Evolutionary conservation across 1,140 invertebrate species (phyloP), one percentile per base, ranked within the genome.

Genomic region (Drosophila ficusphila): DNA sequence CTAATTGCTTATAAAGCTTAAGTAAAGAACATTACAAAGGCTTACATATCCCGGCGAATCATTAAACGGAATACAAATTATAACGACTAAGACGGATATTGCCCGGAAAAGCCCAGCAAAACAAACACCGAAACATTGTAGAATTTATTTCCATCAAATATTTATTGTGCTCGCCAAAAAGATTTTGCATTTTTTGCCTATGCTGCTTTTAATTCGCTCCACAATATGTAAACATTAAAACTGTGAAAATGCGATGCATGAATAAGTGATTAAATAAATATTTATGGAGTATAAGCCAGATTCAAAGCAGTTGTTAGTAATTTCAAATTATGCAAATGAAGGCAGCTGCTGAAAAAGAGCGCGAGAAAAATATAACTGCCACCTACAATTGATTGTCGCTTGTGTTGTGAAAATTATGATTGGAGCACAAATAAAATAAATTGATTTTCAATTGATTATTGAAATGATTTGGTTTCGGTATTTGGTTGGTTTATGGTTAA

Each of bases 391-490:
- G 25, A 65, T 64, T 39, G 38, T 8, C 46, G 27, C 8, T 34
- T 21, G 14, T 39, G 29, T 48, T n/a, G 7, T 31, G 38, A 34
- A 69, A 58, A 57, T 49, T 48, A 31, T 44, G 33, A 52, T 46
- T 68, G 21, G 4, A 14, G 11, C 44, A 42, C 38, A 56, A 34
- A 52, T 62, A 12, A 47, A 57, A 61, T 83, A 51, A 70, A 75
- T 79, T 85, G 46, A 75, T 61, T 79, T 52, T 23, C 27, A 64
- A 70, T 74, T 64, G 57, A 77, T 68, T 46, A 58, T 64, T 61
- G 33, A 34, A 54, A 54, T 72, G 31, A 71, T 61, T 64, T 77
- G 57, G 41, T 39, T 79, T 31, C 31, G 8, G 25, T 7, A 16
- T 14, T 3, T 36, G 36, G 38, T 19, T 41, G 46, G 39, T 51